Evolutionary conservation across 2,888 invertebrate genomes (phyloP), one percentile per base, ranked within the genome.

Genomic region (Cheilosia scutellata): DNA sequence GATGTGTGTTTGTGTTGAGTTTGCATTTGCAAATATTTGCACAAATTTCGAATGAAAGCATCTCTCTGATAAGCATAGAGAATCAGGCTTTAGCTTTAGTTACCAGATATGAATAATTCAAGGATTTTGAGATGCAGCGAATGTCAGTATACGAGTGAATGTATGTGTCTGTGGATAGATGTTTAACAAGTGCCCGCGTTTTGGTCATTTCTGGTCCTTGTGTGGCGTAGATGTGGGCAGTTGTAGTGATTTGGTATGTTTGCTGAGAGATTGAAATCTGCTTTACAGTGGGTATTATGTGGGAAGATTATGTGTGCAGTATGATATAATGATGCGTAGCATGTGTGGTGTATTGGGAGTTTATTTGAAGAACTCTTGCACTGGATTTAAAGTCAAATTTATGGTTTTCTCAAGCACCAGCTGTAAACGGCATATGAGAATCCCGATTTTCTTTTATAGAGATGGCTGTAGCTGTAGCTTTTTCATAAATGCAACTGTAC

Each of bases 11-110:
- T n/a, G 63, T 47, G 49, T 66, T n/a, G 40, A 58, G 13, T 63
- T 71, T 71, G 78, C 71, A 78, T 78, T 65, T 78, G 71, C 63
- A 78, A 78, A 78, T 78, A 78, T 78, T 78, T 78, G 71, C 78
- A 78, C 63, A 65, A 78, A 51, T 63, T 78, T 78, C 57, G 58
- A 70, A 57, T 57, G 70, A 60, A 70, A 63, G 62, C 55, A 57
- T 62, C 62, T 63, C 55, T 47, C 44, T 55, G 63, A 74, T 65
- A 63, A 63, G 40, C 60, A 29, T 11, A 62, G 60, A 51, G 72
- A 74, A 74, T 63, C 44, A 55, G 74, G 47, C 55, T 55, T 55
- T 62, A 42, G 57, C 53, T 62, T 66, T 4, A 47, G 55, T 57
- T 65, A 7, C 16, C 25, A 70, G 70, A 70, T 78, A 71, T 71